Base-by-base conservation (phyloP, 2,113 vertebrate species). In the Electrona antarctica region DNA sequence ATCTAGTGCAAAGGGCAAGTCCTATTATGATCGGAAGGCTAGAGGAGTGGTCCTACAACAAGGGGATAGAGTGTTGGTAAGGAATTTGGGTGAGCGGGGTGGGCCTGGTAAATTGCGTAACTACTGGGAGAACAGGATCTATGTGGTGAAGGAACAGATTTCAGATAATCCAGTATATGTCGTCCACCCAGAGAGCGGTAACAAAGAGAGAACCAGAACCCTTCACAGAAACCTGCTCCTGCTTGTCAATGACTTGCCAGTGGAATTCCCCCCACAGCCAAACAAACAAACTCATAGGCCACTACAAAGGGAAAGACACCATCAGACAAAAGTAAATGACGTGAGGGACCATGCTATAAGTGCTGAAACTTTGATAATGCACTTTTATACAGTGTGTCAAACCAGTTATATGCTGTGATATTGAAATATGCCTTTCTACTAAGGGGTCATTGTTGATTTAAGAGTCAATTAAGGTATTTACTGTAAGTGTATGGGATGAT, bases 71-170 rank as follows among this genome's bases (percentile, higher is more conserved):
- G 68, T 71, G 4, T 14, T 79, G 8, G 62, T 76, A 0, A 50
- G 72, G 9, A 80, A 74, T 15, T 33, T 79, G 1, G 9, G 71
- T 65, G 71, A 74, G 49, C 45, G 45, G 7, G 71, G 71, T 8
- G 71, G 71, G 7, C 61, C 61, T 8, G 77, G 71, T 11, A 79
- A 74, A 47, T 49, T 74, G 7, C 5, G 60, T 11, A 14, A 48
- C 48, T 77, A 77, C 15, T 77, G 69, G 69, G 67, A 71, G 8
- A 64, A 59, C 29, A 8, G 8, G 7, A 64, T 60, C 59, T 67
- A 75, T 71, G 47, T 51, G 12, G 67, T 69, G 7, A 54, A 58
- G 13, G 67, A 64, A 51, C 54, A 57, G 49, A 10, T 69, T 2
- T 13, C 13, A 21, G 59, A 60, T 13, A n/a, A 49, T 51, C 45